These are phyloP conservation scores for Spea hammondii DNA, from an alignment of 2,797 vertebrate genomes.

Conservation along the genomic window DNA sequence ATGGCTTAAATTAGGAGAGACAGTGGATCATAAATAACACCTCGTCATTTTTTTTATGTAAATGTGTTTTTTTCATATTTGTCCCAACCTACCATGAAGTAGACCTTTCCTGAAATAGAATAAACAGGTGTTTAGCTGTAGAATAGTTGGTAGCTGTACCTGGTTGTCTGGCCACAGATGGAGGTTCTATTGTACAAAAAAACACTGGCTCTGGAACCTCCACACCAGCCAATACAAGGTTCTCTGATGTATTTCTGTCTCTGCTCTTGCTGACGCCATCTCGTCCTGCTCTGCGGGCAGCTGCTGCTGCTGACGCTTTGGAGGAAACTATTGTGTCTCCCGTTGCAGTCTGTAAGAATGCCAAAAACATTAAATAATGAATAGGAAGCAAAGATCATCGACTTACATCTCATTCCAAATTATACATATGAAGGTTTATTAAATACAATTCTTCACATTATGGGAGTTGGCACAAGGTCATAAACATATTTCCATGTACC, in stretches of 20 bases:
- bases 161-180: constrained; percentile 84
- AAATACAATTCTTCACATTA: background rate
- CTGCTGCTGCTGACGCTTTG: constrained; percentile 81
- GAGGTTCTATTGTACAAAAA: constrained; percentile 95
- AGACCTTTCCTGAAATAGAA: too few relatives aligned
- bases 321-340: constrained; percentile 94
- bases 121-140: too few relatives aligned
- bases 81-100: too few relatives aligned
- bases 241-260: constrained; percentile 38
- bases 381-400: too few relatives aligned
- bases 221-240: constrained; percentile 83
- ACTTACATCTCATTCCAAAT: too few relatives aligned
- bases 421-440: background rate
- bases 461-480: background rate
- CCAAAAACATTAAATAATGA: background rate
- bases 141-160: constrained; percentile 63
- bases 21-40: too few relatives aligned
- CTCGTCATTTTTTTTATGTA: too few relatives aligned
- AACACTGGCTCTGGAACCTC: constrained; percentile 94
- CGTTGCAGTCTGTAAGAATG: constrained; percentile 78
- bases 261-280: constrained; percentile 53
- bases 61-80: too few relatives aligned
- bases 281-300: constrained; percentile 67
- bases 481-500: constrained; percentile 61
- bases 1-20: too few relatives aligned